These are phyloP conservation scores for Dexiosoma caninum DNA, from an alignment of 2,888 invertebrate species.

Conservation along the genomic window DNA sequence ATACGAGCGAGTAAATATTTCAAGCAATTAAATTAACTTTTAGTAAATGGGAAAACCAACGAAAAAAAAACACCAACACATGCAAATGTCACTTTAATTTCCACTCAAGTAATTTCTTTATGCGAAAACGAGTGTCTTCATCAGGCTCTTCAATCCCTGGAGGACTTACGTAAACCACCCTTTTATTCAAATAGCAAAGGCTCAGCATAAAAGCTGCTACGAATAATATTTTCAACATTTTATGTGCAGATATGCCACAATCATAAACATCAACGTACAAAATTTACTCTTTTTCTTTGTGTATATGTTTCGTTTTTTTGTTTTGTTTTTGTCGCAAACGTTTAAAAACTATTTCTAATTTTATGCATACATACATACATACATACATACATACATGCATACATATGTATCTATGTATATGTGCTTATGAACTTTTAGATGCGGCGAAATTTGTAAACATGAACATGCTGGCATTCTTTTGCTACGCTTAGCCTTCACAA, in stretches of 20 bases:
- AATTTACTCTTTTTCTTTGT: neutral
- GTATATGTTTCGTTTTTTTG: neutral
- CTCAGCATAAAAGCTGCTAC: neutral
- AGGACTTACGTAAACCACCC: slow-evolving; percentile 8
- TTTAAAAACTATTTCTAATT: slow-evolving; percentile 43
- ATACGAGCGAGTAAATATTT: too few species aligned
- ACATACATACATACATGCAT: too few species aligned
- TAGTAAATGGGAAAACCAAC: neutral
- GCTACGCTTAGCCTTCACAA: neutral
- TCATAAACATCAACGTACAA: slow-evolving; percentile 37
- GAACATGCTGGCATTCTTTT: neutral
- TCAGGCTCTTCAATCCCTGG: neutral
- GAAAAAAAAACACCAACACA: slow-evolving; percentile 28
- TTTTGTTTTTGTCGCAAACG: neutral
- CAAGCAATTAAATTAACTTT: slow-evolving; percentile 27
- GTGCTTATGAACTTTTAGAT: slow-evolving; percentile 5
- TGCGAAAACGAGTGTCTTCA: neutral
- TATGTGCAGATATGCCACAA: slow-evolving; percentile 3
- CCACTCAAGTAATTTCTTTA: slow-evolving; percentile 51
- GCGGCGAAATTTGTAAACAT: neutral
- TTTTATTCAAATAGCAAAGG: neutral
- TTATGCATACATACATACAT: too few species aligned
- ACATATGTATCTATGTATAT: too few species aligned
- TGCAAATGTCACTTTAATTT: slow-evolving; percentile 54
- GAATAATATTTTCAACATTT: neutral